Percentiles rank a stretch among this genome's conserved stretches.
These are phyloP conservation scores for Brachymystax lenok DNA, from an alignment of 2,797 vertebrate genomes.

Conservation along the genomic window DNA sequence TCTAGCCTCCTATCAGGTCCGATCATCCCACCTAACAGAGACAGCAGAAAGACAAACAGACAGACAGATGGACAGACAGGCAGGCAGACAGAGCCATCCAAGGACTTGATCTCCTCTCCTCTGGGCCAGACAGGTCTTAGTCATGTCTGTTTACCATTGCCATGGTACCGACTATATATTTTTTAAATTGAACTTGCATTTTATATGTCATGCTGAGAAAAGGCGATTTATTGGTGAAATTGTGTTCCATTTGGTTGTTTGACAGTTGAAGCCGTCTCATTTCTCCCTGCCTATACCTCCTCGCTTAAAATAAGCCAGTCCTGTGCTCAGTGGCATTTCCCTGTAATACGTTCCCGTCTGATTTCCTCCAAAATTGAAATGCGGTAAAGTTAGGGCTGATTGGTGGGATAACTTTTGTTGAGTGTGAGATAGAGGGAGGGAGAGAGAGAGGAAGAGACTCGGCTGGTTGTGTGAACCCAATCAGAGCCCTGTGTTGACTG, in stretches of 20 bases:
- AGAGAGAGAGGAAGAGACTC: constrained; percentile 41
- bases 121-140: constrained; percentile 14
- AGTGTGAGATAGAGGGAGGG: constrained; percentile 39
- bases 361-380: constrained; percentile 65
- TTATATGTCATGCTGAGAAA: constrained; percentile 44
- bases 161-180: constrained; percentile 24
- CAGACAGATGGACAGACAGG: neutral
- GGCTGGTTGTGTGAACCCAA: constrained; percentile 64
- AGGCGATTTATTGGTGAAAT: constrained; percentile 51
- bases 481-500: constrained; percentile 73
- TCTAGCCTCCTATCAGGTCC: neutral
- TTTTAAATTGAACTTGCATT: constrained; percentile 58
- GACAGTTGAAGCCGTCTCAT: constrained; percentile 48
- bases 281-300: constrained; percentile 48
- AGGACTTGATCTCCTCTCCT: neutral
- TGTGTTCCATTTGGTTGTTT: constrained; percentile 33
- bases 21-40: neutral
- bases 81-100: neutral
- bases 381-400: constrained; percentile 64
- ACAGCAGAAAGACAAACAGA: constrained; percentile 9
- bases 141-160: constrained; percentile 34
- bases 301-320: constrained; percentile 52
- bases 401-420: constrained; percentile 62
- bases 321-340: constrained; percentile 64
- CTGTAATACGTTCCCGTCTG: constrained; percentile 64